A percentile compares a stretch with the other conserved stretches of the same genome.
These are phyloP conservation scores for Bombus picipes DNA, from an alignment of 1,140 invertebrate genomes.

Conservation along the genomic window DNA sequence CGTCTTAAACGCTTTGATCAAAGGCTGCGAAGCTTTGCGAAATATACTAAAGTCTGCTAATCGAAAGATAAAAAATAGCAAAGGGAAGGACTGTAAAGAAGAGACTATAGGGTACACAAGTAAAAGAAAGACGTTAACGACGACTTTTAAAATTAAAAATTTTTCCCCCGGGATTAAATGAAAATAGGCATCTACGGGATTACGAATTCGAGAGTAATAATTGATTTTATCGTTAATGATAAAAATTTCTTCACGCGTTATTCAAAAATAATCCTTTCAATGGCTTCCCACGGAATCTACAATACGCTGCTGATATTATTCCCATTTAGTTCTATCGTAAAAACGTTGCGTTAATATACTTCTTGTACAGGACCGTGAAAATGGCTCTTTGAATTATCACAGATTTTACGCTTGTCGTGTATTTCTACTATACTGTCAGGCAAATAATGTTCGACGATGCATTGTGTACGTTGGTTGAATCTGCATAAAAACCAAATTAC, in stretches of 20 bases:
- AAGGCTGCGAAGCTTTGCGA: neutral
- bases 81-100: neutral
- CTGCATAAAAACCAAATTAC: slow-evolving; percentile 27
- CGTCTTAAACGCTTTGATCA: no score
- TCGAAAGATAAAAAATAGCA: neutral
- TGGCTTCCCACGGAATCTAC: no score
- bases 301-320: no score
- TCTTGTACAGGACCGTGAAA: neutral
- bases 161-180: no score
- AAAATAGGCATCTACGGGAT: neutral
- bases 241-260: neutral
- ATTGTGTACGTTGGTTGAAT: neutral
- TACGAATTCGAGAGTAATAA: neutral
- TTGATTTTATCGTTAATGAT: neutral
- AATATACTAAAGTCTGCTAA: neutral
- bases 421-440: neutral
- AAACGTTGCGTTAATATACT: neutral
- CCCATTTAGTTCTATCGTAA: neutral
- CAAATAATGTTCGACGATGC: slow-evolving; percentile 21
- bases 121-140: neutral
- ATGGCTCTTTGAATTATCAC: slow-evolving; percentile 11
- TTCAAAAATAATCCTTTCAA: neutral
- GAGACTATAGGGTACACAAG: neutral
- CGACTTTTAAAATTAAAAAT: neutral
- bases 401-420: neutral